Evolutionary conservation across 2,888 invertebrate species (phyloP).

Genomic region (Biston betularia): DNA sequence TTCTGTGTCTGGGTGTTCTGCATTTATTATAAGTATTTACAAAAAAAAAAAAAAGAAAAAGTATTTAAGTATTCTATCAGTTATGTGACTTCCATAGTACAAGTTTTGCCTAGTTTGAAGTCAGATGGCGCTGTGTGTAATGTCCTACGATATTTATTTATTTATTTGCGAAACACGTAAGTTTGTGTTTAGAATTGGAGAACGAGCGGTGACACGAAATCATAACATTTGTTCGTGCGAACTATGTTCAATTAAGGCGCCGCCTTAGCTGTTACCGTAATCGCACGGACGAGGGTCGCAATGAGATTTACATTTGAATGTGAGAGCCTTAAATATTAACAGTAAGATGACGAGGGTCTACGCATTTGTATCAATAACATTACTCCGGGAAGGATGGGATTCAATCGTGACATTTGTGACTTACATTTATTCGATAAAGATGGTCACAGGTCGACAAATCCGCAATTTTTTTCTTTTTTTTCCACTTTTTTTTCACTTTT

Average conservation of each 20-base stretch:
- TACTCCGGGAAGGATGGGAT: conserved; percentile 23
- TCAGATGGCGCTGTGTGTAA: too few relatives aligned
- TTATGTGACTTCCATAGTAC: too few relatives aligned
- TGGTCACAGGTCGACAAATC: background rate
- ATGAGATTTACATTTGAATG: conserved; percentile 26
- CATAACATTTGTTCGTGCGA: background rate
- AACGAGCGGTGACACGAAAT: background rate
- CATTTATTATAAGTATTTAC: too few relatives aligned
- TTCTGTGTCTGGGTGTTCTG: too few relatives aligned
- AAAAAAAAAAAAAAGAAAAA: too few relatives aligned
- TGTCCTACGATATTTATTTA: too few relatives aligned
- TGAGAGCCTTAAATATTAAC: conserved; percentile 21
- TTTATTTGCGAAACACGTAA: too few relatives aligned
- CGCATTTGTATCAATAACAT: conserved; percentile 27
- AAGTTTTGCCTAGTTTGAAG: too few relatives aligned
- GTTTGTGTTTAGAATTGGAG: too few relatives aligned
- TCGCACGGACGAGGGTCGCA: conserved; percentile 18
- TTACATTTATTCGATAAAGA: conserved; percentile 9
- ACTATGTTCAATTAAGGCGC: background rate
- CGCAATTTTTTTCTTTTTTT: too few relatives aligned
- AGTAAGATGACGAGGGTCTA: conserved; percentile 22
- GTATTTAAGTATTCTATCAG: too few relatives aligned
- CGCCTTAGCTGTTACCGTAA: conserved; percentile 3
- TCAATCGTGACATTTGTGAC: conserved; percentile 20
- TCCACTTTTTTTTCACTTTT: too few relatives aligned